Percentiles rank a stretch among this genome's conserved stretches.
These are phyloP conservation scores for Synanthedon myopaeformis DNA, from an alignment of 2,888 invertebrate genomes.

Conservation along the genomic window DNA sequence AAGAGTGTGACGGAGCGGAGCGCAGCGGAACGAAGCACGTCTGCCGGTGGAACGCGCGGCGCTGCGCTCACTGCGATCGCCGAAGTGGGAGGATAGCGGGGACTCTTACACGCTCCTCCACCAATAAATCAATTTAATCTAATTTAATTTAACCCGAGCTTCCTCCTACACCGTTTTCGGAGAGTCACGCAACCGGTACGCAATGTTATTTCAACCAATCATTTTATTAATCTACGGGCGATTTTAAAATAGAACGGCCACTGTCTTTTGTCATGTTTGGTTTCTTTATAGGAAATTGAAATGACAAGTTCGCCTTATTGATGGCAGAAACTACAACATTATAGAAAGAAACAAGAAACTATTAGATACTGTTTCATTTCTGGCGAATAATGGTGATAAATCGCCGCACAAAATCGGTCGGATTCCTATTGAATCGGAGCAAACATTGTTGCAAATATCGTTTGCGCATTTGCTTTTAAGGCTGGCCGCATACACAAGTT, in stretches of 20 bases:
- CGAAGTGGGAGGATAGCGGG: conserved; percentile 16
- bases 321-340: no score
- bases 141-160: conserved; percentile 62
- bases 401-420: no score
- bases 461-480: no score
- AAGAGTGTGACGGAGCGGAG: conserved; percentile 35
- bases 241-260: conserved; percentile 5
- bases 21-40: conserved; percentile 33
- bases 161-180: conserved; percentile 37
- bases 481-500: no score
- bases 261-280: conserved; percentile 2
- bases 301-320: not conserved
- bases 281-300: no score
- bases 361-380: no score
- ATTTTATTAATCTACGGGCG: conserved; percentile 3
- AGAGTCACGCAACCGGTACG: conserved; percentile 44
- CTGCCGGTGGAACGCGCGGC: conserved; percentile 11
- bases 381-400: no score
- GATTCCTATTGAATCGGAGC: no score
- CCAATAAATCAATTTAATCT: conserved; percentile 69
- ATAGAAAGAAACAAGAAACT: no score
- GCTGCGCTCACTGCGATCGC: conserved; percentile 10
- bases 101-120: conserved; percentile 39
- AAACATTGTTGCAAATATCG: no score
- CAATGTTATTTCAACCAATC: conserved; percentile 21